phyloP scores from a whole-genome alignment of 1,140 invertebrate species.

The Caligus rogercresseyi region DNA sequence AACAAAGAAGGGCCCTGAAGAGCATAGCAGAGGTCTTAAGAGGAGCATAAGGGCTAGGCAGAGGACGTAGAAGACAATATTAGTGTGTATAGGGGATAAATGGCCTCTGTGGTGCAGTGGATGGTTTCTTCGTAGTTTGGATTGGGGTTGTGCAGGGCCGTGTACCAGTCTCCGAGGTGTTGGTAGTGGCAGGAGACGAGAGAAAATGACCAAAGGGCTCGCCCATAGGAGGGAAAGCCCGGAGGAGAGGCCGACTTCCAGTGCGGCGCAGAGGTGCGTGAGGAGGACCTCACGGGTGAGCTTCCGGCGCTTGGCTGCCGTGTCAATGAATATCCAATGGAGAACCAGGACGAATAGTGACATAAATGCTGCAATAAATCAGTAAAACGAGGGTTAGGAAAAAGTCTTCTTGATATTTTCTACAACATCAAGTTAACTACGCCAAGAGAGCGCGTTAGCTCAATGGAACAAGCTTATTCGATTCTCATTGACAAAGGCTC shows the following conservation, averaged over 20 bases:
- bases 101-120: constrained; percentile 87
- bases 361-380: constrained; percentile 59
- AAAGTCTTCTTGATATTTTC: too few species aligned
- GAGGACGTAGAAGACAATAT: constrained; percentile 79
- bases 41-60: constrained; percentile 59
- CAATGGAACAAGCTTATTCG: too few species aligned
- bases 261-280: constrained; percentile 52
- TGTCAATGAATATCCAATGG: constrained; percentile 79
- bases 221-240: constrained; percentile 52
- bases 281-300: constrained; percentile 50
- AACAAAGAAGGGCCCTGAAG: too few species aligned
- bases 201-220: constrained; percentile 50
- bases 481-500: too few species aligned
- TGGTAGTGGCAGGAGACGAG: constrained; percentile 56
- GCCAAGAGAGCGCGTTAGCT: too few species aligned
- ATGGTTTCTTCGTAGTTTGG: constrained; percentile 72
- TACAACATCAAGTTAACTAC: too few species aligned
- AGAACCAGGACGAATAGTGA: constrained; percentile 59
- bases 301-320: constrained; percentile 50
- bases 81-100: constrained; percentile 91
- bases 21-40: constrained; percentile 48
- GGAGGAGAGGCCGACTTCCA: constrained; percentile 54
- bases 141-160: constrained; percentile 75
- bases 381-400: too few species aligned
- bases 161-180: constrained; percentile 83